Evolutionary conservation across 2,113 vertebrate genomes (phyloP), one percentile per base, ranked within the genome.

Genomic region (Accipiter virgatus): DNA sequence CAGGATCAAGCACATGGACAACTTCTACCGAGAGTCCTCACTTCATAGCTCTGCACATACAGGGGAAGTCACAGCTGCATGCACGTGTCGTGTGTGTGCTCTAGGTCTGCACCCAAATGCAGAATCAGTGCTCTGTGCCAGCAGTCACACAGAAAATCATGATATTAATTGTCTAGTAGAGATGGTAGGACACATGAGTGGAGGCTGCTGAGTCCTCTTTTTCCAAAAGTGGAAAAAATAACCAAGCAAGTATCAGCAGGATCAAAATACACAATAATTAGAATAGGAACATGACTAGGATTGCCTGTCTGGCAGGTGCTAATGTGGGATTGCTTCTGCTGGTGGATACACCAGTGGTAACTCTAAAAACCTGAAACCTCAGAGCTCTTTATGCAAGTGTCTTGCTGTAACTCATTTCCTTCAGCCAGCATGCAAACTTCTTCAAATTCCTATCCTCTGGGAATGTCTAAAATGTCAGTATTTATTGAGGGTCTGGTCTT

Each of bases 1-100:
- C 20, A 59, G 75, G 70, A 52, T 36, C 42, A 48, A 68, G 65
- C n/a, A 34, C 40, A 34, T 0, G 2, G 45, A 65, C 27, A 56
- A 4, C 22, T 52, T 59, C 17, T 55, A 0, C 18, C 1, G 0
- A 13, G 47, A 45, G 25, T 66, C 38, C n/a, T 86, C 9, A 6
- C 40, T 68, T 75, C 66, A 19, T 13, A 80, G 31, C 34, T 86
- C 48, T 58, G 27, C n/a, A n/a, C 13, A 8, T 0, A 0, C 0
- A 3, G 25, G 21, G 27, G 5, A 81, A 29, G 26, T 21, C 65
- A n/a, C 38, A 56, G 18, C 58, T 19, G 10, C 18, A 42, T 1
- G 5, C 13, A 8, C 0, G 0, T 66, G 23, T 9, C 7, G 0
- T 47, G 22, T 23, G 23, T 17, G 34, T 4, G 13, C 31, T 59